These are phyloP conservation scores for Sinelater perroti DNA, from an alignment of 2,888 invertebrate species.

Conservation along the genomic window DNA sequence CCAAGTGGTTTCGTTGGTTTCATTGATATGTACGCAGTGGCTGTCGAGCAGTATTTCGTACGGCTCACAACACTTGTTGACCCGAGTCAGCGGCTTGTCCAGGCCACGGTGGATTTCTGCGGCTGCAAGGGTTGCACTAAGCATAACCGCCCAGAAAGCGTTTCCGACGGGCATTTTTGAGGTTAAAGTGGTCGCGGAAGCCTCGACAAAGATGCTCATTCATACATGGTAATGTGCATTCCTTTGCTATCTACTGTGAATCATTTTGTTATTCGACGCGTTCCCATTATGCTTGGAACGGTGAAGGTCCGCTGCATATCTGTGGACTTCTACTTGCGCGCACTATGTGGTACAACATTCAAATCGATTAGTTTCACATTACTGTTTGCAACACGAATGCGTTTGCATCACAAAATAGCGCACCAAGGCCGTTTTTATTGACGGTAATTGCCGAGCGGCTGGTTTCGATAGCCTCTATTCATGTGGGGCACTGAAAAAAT, in stretches of 20 bases:
- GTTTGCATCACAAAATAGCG: background rate
- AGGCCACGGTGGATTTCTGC: background rate
- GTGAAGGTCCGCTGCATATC: too few relatives aligned
- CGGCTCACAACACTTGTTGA: slow-evolving; percentile 83
- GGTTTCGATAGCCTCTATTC: background rate
- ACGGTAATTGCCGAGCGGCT: background rate
- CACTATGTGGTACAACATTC: slow-evolving; percentile 2
- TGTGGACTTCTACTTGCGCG: background rate
- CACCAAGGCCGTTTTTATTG: background rate
- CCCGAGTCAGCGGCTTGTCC: slow-evolving; percentile 52
- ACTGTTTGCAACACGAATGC: background rate
- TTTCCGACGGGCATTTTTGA: slow-evolving; percentile 24
- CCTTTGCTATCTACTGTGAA: too few relatives aligned
- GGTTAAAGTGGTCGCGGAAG: too few relatives aligned
- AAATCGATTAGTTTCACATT: background rate
- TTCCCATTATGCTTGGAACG: too few relatives aligned
- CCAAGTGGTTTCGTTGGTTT: slow-evolving; percentile 69
- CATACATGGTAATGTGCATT: too few relatives aligned
- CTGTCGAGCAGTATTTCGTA: slow-evolving; percentile 75
- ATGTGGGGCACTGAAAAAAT: background rate
- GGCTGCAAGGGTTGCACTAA: background rate
- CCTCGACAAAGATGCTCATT: too few relatives aligned
- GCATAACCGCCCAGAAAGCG: slow-evolving; percentile 6
- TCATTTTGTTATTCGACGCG: too few relatives aligned
- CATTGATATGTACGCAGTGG: slow-evolving; percentile 70